Evolutionary conservation across 2,888 invertebrate species (phyloP), one percentile per base, ranked within the genome.

Genomic region (Amphipoea lucens): DNA sequence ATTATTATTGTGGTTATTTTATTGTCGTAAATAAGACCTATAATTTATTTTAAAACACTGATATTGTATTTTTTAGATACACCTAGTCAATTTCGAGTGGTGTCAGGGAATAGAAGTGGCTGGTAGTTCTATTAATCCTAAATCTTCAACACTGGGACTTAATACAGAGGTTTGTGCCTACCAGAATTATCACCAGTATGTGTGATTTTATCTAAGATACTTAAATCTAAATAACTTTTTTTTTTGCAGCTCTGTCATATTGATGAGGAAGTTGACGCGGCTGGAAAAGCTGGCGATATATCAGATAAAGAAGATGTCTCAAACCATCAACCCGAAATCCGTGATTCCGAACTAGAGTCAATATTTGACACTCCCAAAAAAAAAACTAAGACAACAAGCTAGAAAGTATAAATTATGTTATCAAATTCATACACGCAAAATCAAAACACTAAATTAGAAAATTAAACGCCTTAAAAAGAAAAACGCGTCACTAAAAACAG

Each of bases 121-220:
- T n/a, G 67, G 45, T 67, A 29, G 29, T 29, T 45, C 17, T n/a
- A n/a, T 17, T 45, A 14, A 45, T 17, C 67, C 45, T 67, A 14
- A 45, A 67, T 67, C 45, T 51, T 51, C 14, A 45, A 45, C 45
- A 48, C 45, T 45, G 67, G 45, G 17, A n/a, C 45, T 14, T n/a
- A 45, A 67, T 67, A 68, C 29, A 29, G 68, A 68, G 68, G 68
- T 68, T 48, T 29, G 68, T 68, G 9, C 20, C 48, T 48, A 68
- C 48, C 14, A 2, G 45, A 45, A n/a, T 67, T 67, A 68, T 68
- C 2, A 67, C 5, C 29, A 69, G 48, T 36, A 51, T 11, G 29
- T 69, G 69, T 51, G 11, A 69, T 20, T 51, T 51, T 69, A 69
- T 5, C 20, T 51, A 51, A 14, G 17, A 17, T 51, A 51, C 29